Evolutionary conservation across 1,140 invertebrate genomes (phyloP).

Genomic region (Nebria ingens): DNA sequence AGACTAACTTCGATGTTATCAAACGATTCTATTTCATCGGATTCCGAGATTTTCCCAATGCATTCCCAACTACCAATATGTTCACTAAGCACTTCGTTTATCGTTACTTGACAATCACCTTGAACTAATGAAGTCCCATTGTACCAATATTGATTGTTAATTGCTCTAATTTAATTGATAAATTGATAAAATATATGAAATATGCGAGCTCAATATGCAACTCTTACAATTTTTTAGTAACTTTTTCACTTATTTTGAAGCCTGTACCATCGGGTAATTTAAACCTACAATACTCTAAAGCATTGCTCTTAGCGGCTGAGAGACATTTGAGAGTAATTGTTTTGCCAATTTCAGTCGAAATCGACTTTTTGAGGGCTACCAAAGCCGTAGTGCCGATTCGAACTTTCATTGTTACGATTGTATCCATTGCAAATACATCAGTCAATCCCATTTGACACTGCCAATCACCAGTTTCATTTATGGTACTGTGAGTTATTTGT

Average conservation of each 20-base stretch:
- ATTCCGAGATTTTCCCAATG: not conserved
- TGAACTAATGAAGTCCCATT: not conserved
- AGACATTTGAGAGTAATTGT: not conserved
- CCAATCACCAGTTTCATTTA: not conserved
- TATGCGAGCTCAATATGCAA: not conserved
- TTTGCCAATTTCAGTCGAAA: not conserved
- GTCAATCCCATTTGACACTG: not conserved
- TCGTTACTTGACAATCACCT: constrained; percentile 4
- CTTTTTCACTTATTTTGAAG: not conserved
- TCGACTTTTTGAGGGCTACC: not conserved
- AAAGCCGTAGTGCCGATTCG: not conserved
- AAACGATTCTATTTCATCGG: not conserved
- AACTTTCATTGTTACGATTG: not conserved
- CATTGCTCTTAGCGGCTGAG: not conserved
- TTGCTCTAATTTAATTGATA: not conserved
- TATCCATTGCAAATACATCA: not conserved
- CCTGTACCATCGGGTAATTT: not conserved
- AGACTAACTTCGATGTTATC: not conserved
- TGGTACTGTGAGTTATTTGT: not conserved
- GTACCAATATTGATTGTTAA: constrained; percentile 5
- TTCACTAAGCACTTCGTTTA: not conserved
- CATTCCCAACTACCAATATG: not conserved
- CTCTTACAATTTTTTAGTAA: not conserved
- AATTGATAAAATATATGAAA: not conserved
- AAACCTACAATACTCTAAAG: constrained; percentile 2